phyloP scores from a whole-genome alignment of 2,797 vertebrate genomes.

The Decapterus maruadsi region DNA sequence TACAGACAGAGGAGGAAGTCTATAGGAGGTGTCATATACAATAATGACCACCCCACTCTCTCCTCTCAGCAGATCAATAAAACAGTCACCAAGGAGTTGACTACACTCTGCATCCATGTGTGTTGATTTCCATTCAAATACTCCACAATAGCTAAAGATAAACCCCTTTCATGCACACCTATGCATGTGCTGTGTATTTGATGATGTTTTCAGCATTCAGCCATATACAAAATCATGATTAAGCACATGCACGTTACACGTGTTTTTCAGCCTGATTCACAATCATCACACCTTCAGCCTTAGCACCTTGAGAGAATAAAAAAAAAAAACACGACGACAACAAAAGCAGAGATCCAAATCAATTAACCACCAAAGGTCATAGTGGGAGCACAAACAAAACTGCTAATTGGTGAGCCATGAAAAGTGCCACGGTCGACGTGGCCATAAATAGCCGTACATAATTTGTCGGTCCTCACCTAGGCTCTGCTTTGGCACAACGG shows the following conservation, averaged over 20 bases:
- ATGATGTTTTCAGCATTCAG: background rate
- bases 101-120: background rate
- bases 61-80: background rate
- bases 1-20: background rate
- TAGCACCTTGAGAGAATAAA: constrained; percentile 25
- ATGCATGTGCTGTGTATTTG: background rate
- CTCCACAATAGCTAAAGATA: background rate
- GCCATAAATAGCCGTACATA: constrained; percentile 46
- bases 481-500: constrained; percentile 37
- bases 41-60: background rate
- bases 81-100: background rate
- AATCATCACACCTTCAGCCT: constrained; percentile 35
- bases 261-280: constrained; percentile 1
- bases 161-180: background rate
- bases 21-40: background rate
- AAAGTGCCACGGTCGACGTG: constrained; percentile 46
- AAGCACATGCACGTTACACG: background rate
- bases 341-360: constrained; percentile 29
- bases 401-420: constrained; percentile 65
- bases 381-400: constrained; percentile 52
- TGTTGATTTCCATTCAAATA: constrained; percentile 24
- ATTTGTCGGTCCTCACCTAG: constrained; percentile 13
- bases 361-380: constrained; percentile 58
- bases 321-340: background rate
- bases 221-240: background rate